These are phyloP conservation scores for Blastomussa wellsi DNA, from an alignment of 92 coral and sea anemone genomes.

Conservation along the genomic window DNA sequence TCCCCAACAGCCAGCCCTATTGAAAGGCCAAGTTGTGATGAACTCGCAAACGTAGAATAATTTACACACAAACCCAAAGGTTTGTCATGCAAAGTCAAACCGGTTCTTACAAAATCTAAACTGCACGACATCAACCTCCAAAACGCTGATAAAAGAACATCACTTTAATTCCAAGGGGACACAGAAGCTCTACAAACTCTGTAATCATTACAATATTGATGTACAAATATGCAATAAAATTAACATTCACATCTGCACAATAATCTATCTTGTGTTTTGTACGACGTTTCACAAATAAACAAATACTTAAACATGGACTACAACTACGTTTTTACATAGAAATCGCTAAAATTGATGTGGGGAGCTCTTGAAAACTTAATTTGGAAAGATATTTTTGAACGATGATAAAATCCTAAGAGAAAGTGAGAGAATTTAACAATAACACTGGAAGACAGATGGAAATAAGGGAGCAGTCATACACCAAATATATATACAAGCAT, in stretches of 20 bases:
- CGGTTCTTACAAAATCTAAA: too few species aligned
- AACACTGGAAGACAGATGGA: not conserved
- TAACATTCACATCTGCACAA: not conserved
- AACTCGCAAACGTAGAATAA: too few species aligned
- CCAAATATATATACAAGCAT: slow-evolving; percentile 13
- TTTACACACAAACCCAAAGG: too few species aligned
- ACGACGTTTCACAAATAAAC: not conserved
- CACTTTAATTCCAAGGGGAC: slow-evolving; percentile 33
- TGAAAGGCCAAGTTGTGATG: not conserved
- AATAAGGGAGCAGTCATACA: not conserved
- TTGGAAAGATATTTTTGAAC: not conserved
- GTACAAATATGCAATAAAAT: not conserved
- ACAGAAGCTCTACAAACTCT: slow-evolving; percentile 9
- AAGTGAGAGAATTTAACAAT: not conserved
- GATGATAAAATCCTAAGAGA: not conserved
- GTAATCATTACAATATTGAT: not conserved
- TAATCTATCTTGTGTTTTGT: not conserved
- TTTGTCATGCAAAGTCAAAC: too few species aligned
- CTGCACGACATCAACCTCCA: not conserved
- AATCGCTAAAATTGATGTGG: not conserved
- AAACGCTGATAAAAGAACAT: not conserved
- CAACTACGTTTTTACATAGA: not conserved
- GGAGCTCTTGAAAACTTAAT: not conserved
- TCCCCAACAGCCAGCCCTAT: not conserved
- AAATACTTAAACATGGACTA: not conserved